Percentiles rank a stretch among this genome's conserved stretches.
These are phyloP conservation scores for Micropoecilia bifurca DNA, from an alignment of 2,797 vertebrate genomes.

Conservation along the genomic window DNA sequence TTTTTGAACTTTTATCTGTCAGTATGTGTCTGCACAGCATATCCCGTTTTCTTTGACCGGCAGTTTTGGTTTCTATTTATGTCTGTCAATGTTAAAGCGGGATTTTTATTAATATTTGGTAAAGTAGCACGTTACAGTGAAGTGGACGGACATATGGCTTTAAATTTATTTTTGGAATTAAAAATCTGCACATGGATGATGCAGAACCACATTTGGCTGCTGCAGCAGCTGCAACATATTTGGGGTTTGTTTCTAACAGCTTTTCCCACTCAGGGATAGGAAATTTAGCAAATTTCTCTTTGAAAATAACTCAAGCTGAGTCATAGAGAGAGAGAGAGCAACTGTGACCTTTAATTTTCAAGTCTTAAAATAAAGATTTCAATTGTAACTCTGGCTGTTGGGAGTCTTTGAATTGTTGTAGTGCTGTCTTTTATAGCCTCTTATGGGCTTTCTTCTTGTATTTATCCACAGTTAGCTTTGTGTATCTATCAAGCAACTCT, in stretches of 20 bases:
- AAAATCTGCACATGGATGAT: not conserved
- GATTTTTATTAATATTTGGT: too few species aligned
- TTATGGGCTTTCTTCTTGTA: not conserved
- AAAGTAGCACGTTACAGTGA: too few species aligned
- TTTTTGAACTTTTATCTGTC: not conserved
- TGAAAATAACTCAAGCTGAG: not conserved
- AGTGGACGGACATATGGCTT: not conserved
- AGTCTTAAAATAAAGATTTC: not conserved
- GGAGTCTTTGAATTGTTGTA: not conserved
- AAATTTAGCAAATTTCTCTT: not conserved
- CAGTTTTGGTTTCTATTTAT: conserved; percentile 23
- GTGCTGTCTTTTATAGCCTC: not conserved
- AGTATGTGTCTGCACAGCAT: not conserved
- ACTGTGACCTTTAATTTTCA: not conserved
- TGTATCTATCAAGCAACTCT: not conserved
- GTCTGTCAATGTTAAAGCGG: conserved; percentile 1
- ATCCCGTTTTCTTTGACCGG: not conserved
- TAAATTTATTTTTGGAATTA: not conserved
- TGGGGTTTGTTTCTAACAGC: not conserved
- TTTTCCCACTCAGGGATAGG: not conserved
- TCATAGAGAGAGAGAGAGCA: not conserved
- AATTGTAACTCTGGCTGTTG: not conserved
- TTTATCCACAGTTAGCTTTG: not conserved
- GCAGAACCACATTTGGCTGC: not conserved
- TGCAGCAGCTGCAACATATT: not conserved